Evolutionary conservation across 1,140 invertebrate genomes (phyloP).

Genomic region (Heliconius congener): DNA sequence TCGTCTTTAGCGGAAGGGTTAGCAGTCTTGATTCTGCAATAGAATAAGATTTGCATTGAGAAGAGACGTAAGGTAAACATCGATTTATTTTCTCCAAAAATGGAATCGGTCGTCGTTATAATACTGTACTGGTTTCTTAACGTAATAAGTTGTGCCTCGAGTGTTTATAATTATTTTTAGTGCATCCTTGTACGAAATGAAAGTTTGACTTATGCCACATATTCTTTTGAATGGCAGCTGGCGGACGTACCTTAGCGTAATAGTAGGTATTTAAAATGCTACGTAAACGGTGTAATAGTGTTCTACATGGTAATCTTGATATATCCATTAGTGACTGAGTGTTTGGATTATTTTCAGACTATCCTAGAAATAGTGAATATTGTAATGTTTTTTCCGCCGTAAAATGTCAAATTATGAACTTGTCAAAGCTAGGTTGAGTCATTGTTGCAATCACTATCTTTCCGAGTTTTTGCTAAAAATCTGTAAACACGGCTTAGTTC

Average conservation of each 20-base stretch:
- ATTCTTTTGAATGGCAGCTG: constrained; percentile 81
- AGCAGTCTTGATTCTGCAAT: constrained; percentile 80
- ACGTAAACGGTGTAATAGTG: constrained; percentile 63
- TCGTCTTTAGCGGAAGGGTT: constrained; percentile 77
- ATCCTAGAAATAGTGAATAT: constrained; percentile 50
- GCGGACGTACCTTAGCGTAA: constrained; percentile 73
- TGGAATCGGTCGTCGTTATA: constrained; percentile 63
- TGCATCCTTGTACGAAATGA: constrained; percentile 81
- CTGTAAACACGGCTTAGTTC: constrained; percentile 44
- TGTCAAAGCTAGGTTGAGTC: constrained; percentile 80
- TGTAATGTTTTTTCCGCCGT: constrained; percentile 71
- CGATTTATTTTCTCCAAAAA: constrained; percentile 80
- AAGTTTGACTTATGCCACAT: constrained; percentile 82
- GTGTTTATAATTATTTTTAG: constrained; percentile 82
- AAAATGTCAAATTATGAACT: constrained; percentile 79
- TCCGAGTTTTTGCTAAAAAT: constrained; percentile 50
- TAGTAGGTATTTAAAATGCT: constrained; percentile 67
- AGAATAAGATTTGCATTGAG: constrained; percentile 80
- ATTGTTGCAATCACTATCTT: constrained; percentile 69
- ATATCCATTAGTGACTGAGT: constrained; percentile 43
- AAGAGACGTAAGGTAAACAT: constrained; percentile 82
- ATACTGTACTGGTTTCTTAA: constrained; percentile 49
- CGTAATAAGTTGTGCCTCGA: constrained; percentile 57
- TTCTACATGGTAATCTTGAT: constrained; percentile 49
- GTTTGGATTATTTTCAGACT: constrained; percentile 52